phyloP scores from a whole-genome alignment of 1,140 invertebrate species.

The Tetranychus urticae region DNA sequence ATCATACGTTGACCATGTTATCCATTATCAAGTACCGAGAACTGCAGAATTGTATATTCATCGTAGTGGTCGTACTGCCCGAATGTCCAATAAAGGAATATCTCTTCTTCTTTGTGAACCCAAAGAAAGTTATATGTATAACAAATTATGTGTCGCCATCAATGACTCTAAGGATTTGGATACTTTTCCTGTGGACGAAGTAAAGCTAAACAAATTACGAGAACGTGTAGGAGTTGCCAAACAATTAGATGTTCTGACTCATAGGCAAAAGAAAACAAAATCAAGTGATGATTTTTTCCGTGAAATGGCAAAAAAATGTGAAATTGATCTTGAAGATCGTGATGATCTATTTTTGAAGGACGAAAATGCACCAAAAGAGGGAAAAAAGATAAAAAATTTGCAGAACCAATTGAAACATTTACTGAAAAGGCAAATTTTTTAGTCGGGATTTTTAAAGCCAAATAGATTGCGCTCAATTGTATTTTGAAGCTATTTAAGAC shows the following conservation, averaged over 20 bases:
- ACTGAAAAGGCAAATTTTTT: not conserved
- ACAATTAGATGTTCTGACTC: slow-evolving; percentile 47
- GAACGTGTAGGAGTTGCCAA: slow-evolving; percentile 46
- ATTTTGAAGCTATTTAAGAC: too few relatives aligned
- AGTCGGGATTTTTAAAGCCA: too few relatives aligned
- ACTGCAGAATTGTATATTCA: slow-evolving; percentile 91
- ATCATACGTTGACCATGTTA: slow-evolving; percentile 70
- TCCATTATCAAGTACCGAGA: slow-evolving; percentile 89
- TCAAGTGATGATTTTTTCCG: slow-evolving; percentile 53
- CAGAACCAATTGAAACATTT: not conserved
- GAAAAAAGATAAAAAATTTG: not conserved
- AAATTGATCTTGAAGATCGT: slow-evolving; percentile 51
- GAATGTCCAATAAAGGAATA: slow-evolving; percentile 62
- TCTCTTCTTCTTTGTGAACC: slow-evolving; percentile 78
- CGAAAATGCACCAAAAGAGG: not conserved
- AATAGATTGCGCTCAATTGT: too few relatives aligned
- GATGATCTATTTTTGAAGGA: not conserved
- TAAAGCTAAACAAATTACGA: slow-evolving; percentile 37
- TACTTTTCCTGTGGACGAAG: slow-evolving; percentile 28
- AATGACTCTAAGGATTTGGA: slow-evolving; percentile 8
- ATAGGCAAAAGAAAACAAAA: slow-evolving; percentile 37
- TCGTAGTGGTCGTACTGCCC: slow-evolving; percentile 78
- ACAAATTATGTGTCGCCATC: slow-evolving; percentile 46
- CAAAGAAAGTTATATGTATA: slow-evolving; percentile 50
- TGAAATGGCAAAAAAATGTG: slow-evolving; percentile 57